Evolutionary conservation across 23 tunicate species (phyloP).

Genomic region (Trididemnum clinides): DNA sequence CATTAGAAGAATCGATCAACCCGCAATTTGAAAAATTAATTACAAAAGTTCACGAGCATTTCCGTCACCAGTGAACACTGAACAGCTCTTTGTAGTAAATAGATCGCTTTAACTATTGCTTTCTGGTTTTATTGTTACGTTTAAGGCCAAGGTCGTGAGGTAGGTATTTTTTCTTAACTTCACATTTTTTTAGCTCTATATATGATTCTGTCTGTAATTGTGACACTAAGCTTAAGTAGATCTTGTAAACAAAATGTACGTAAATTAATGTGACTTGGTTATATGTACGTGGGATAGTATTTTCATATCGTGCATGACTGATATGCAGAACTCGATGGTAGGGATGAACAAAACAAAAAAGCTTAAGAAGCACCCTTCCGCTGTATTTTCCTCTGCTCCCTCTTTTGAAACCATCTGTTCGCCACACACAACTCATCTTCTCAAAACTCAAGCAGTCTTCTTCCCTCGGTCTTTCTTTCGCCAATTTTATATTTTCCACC

Average conservation of each 20-base stretch:
- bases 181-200: not conserved
- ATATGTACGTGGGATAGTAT: conserved; percentile 8
- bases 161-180: not conserved
- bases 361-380: no score
- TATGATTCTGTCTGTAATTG: not conserved
- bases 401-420: no score
- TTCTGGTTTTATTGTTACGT: not conserved
- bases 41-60: conserved; percentile 43
- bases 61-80: conserved; percentile 19
- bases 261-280: not conserved
- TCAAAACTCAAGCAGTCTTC: no score
- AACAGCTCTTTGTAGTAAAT: conserved; percentile 9
- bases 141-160: conserved; percentile 2
- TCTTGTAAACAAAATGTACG: not conserved
- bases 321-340: conserved; percentile 10
- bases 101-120: not conserved
- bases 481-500: no score
- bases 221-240: conserved; percentile 27
- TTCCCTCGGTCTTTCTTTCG: no score
- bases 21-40: conserved; percentile 46
- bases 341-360: conserved; percentile 26
- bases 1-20: conserved; percentile 33
- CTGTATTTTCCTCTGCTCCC: no score
- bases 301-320: conserved; percentile 16
- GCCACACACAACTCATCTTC: no score